phyloP scores from a whole-genome alignment of 2,113 vertebrate genomes.

The Chamaea fasciata region DNA sequence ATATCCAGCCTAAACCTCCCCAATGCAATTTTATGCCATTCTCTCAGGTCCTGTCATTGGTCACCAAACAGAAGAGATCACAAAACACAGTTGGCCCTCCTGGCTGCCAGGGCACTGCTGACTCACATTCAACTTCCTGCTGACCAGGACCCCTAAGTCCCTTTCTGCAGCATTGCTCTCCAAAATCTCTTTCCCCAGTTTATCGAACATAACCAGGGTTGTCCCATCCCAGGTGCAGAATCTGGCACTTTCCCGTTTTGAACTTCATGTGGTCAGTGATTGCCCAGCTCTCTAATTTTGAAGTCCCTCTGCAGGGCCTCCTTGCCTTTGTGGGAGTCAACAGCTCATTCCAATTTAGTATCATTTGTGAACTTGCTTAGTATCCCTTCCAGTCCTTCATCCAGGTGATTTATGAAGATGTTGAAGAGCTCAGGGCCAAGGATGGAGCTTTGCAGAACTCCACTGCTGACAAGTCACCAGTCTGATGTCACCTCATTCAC shows the following conservation, averaged over 20 bases:
- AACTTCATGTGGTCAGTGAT: background rate
- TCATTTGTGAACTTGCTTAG: background rate
- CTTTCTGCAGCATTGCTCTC: background rate
- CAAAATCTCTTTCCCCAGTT: background rate
- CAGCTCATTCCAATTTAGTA: background rate
- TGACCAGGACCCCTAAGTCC: background rate
- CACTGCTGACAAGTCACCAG: background rate
- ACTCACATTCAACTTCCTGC: fast-evolving
- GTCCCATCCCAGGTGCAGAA: background rate
- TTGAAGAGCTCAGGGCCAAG: background rate
- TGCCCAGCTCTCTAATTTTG: background rate
- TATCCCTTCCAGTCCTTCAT: fast-evolving
- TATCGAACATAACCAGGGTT: background rate
- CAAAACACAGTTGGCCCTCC: fast-evolving
- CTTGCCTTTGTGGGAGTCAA: background rate
- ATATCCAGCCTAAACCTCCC: background rate
- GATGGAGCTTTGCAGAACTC: fast-evolving
- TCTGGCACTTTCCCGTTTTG: fast-evolving
- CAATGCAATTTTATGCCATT: background rate
- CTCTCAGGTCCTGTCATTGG: background rate
- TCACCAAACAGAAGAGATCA: background rate
- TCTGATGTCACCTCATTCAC: too few species aligned
- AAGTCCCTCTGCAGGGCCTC: background rate
- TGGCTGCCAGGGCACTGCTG: background rate
- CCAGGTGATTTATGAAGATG: background rate